These are phyloP conservation scores for Bradypodion pumilum DNA, from an alignment of 2,797 vertebrate genomes.

Conservation along the genomic window DNA sequence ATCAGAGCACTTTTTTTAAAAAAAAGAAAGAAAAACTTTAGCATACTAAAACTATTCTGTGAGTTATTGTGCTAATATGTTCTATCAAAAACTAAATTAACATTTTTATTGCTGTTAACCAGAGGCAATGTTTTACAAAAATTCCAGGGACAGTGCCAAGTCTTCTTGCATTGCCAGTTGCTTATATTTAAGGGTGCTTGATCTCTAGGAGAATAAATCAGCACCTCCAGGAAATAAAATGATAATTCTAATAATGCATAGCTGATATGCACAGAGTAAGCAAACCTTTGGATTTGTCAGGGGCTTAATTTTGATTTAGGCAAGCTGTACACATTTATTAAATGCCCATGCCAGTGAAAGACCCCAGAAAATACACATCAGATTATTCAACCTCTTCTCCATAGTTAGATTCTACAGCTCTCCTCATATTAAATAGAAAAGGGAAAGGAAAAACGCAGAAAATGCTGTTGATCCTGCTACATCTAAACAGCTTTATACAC, in stretches of 20 bases:
- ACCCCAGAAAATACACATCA: constrained; percentile 18
- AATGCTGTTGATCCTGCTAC: constrained; percentile 27
- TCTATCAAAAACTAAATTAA: constrained; percentile 74
- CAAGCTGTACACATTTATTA: constrained; percentile 25
- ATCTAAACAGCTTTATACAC: constrained; percentile 34
- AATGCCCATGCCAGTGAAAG: neutral
- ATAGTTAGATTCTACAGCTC: constrained; percentile 34
- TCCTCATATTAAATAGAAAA: constrained; percentile 17
- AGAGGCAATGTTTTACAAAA: constrained; percentile 56
- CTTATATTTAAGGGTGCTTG: constrained; percentile 59
- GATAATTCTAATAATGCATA: constrained; percentile 22
- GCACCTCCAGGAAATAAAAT: constrained; percentile 36
- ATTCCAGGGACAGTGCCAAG: constrained; percentile 61
- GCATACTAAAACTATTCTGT: constrained; percentile 65
- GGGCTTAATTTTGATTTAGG: constrained; percentile 23
- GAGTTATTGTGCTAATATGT: constrained; percentile 71
- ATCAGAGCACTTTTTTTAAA: constrained; percentile 65
- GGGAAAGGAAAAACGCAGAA: neutral
- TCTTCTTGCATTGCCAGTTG: constrained; percentile 54
- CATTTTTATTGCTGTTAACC: constrained; percentile 70
- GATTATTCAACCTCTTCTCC: neutral
- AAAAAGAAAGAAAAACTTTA: constrained; percentile 47
- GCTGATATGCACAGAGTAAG: constrained; percentile 40
- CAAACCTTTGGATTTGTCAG: constrained; percentile 30
- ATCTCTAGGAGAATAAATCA: constrained; percentile 43